A percentile compares a stretch with the other conserved stretches of the same genome.
Evolutionary conservation across 1,140 invertebrate species (phyloP).

Genomic region (Riptortus pedestris): DNA sequence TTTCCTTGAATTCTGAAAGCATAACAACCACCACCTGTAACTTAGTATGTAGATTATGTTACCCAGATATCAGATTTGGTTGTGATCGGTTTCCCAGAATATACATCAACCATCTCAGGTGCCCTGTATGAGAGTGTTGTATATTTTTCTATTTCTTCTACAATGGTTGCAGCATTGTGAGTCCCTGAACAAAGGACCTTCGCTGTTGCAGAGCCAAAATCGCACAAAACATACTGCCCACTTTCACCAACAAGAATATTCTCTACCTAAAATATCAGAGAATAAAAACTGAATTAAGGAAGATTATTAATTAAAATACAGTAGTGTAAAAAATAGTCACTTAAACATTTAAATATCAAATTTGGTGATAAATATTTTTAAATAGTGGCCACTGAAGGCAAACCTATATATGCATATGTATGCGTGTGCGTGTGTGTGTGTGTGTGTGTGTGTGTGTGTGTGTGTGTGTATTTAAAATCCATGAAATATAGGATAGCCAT

Average conservation of each 20-base stretch:
- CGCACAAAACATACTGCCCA: slow-evolving; percentile 73
- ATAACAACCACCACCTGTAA: too few relatives aligned
- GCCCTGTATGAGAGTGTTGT: slow-evolving; percentile 87
- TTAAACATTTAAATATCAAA: too few relatives aligned
- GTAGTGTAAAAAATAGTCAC: not conserved
- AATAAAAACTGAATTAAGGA: too few relatives aligned
- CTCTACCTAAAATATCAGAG: slow-evolving; percentile 71
- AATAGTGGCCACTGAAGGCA: not conserved
- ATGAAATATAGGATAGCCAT: too few relatives aligned
- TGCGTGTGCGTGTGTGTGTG: too few relatives aligned
- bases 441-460: too few relatives aligned
- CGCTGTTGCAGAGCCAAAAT: slow-evolving; percentile 84
- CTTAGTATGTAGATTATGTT: too few relatives aligned
- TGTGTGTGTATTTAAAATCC: too few relatives aligned
- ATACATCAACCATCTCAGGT: slow-evolving; percentile 94
- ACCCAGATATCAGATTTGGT: slow-evolving; percentile 90
- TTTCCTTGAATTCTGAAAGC: too few relatives aligned
- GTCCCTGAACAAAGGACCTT: slow-evolving; percentile 60
- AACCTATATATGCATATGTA: too few relatives aligned
- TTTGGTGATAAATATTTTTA: not conserved
- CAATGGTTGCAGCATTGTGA: slow-evolving; percentile 55
- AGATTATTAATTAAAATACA: not conserved
- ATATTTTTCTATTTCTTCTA: slow-evolving; percentile 90
- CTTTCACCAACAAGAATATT: slow-evolving; percentile 73
- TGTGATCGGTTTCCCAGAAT: slow-evolving; percentile 76